Base-by-base conservation (phyloP, 2,113 vertebrate genomes). In the Odontesthes bonariensis region DNA sequence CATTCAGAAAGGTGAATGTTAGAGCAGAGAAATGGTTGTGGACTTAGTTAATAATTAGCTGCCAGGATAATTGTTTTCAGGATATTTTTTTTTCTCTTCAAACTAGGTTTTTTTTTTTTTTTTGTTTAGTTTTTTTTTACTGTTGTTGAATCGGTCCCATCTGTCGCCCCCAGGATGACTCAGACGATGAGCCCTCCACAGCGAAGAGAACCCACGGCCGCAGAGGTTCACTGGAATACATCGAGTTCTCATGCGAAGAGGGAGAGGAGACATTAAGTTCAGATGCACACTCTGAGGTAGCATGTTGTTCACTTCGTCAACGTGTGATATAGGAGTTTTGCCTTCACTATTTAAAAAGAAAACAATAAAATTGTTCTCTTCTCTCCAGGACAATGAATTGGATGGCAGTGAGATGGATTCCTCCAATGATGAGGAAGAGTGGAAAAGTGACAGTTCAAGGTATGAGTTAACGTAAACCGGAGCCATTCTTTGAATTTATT, bases 401-500 rank as follows among this genome's bases (percentile, higher is more conserved):
- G 94, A 95, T 27, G 95, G 95, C 60, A 97, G 95, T 88, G 97
- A 96, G 20, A 92, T 89, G 79, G 90, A 94, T 40, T 96, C 95
- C 0, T 96, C 96, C 22, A 94, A 95, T 67, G 95, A 97, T 55
- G 96, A 97, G 54, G 96, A 97, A 59, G 95, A 99, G 59, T 99
- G 97, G 97, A 96, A 90, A 40, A 98, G 96, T 90, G 96, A 96
- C 77, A 96, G 94, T 74, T 96, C 96, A 12, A 98, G 96, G 97
- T 98, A 95, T 47, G 13, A 49, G 9, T 23, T 54, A 62, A 14
- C 23, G 1, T 27, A 46, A 17, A 16, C 13, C 12, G 51, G 23
- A 27, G 51, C n/a, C 51, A 20, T 52, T 52, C 1, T 52, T 4
- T 55, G 2, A 27, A 27, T 27, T 27, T 3, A 3, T 27, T 27